Evolutionary conservation across 2,888 invertebrate genomes (phyloP).

Genomic region (Eristalis pertinax): DNA sequence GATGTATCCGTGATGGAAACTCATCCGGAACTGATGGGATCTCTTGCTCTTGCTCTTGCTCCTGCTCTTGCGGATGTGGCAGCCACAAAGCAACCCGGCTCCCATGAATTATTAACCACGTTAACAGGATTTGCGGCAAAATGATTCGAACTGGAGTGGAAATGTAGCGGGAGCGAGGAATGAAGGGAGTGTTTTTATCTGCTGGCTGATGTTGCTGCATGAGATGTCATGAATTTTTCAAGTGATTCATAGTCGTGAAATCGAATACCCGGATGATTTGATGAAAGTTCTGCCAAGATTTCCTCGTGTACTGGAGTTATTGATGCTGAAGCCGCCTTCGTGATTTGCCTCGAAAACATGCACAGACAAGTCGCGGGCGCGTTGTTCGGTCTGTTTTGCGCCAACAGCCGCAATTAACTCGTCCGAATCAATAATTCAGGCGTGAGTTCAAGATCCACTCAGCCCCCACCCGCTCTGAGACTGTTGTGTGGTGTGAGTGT

Average conservation of each 20-base stretch:
- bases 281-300: neutral
- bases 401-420: slow-evolving; percentile 5
- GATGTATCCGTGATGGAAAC: slow-evolving; percentile 15
- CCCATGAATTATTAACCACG: slow-evolving; percentile 44
- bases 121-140: slow-evolving; percentile 48
- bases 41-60: slow-evolving; percentile 1
- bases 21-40: slow-evolving; percentile 46
- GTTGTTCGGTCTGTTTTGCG: neutral
- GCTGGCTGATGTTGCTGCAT: slow-evolving; percentile 1
- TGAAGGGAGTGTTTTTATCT: no score
- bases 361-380: neutral
- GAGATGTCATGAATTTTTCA: slow-evolving; percentile 46
- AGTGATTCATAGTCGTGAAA: slow-evolving; percentile 45
- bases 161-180: neutral
- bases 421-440: slow-evolving; percentile 9
- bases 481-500: no score
- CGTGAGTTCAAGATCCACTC: neutral
- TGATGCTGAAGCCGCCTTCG: neutral
- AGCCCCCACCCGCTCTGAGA: no score
- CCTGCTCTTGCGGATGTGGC: slow-evolving; percentile 33
- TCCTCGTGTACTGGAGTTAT: neutral
- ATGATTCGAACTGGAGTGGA: slow-evolving; percentile 5
- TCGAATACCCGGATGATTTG: slow-evolving; percentile 39
- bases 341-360: slow-evolving; percentile 3
- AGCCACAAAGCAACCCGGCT: slow-evolving; percentile 19